phyloP scores from a whole-genome alignment of 2,888 invertebrate species.

The Tetragonisca angustula region DNA sequence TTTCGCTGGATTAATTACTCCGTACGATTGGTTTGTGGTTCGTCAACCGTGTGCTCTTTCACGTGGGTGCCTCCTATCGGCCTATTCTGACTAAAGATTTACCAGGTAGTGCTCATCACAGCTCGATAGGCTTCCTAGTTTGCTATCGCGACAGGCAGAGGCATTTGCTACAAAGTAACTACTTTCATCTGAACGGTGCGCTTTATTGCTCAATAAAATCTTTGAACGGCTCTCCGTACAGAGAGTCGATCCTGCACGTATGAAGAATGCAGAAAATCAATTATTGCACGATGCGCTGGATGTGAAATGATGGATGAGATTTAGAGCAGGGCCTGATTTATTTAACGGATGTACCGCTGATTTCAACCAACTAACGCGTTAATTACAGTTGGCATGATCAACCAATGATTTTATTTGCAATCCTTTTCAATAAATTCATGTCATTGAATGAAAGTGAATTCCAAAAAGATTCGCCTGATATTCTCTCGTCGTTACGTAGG shows the following conservation, averaged over 20 bases:
- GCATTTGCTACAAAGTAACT: conserved; percentile 58
- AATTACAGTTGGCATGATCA: no score
- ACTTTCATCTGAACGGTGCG: conserved; percentile 50
- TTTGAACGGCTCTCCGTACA: conserved; percentile 20
- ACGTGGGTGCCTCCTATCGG: conserved; percentile 65
- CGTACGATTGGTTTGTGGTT: conserved; percentile 57
- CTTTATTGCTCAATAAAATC: conserved; percentile 55
- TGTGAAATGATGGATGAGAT: not conserved
- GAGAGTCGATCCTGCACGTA: conserved; percentile 36
- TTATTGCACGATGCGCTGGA: conserved; percentile 9
- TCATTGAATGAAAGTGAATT: no score
- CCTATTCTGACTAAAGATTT: conserved; percentile 62
- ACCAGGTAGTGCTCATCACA: conserved; percentile 61
- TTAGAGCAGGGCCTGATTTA: not conserved
- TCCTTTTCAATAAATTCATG: no score
- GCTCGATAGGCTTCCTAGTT: conserved; percentile 65
- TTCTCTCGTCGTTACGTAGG: no score
- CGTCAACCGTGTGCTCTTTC: conserved; percentile 66
- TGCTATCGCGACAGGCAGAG: conserved; percentile 31
- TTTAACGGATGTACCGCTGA: not conserved
- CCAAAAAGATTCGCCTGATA: no score
- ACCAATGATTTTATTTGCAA: no score
- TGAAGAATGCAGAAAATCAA: conserved; percentile 36
- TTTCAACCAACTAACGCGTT: not conserved
- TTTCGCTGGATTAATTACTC: conserved; percentile 41